Evolutionary conservation across 1,140 invertebrate genomes (phyloP), one percentile per base, ranked within the genome.

Genomic region (Solen grandis): DNA sequence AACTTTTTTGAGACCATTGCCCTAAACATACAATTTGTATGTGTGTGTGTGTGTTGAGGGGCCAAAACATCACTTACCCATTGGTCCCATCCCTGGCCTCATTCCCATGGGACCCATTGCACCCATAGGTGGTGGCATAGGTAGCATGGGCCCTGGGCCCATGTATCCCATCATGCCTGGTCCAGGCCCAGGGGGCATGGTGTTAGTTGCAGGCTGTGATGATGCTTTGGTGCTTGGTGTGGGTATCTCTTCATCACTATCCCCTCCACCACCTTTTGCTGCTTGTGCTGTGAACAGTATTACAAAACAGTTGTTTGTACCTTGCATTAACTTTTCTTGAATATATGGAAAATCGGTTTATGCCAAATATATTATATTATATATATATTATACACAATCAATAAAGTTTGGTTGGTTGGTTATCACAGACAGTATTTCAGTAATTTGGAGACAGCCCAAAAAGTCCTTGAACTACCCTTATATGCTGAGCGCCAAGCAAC

Each of bases 191-290:
- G 68, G 29, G 19, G 77, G 60, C n/a, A n/a, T 16, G 77, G 52
- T 19, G 41, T 16, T n/a, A 63, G 8, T 63, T n/a, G 38, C 60
- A 38, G 63, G 68, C 16, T 35, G 27, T 65, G 82, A 36, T 65
- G 55, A 57, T 8, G 82, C 33, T 10, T 62, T 46, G n/a, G 68
- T 41, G 25, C 25, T 36, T 29, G 35, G 66, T 35, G 19, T 46
- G 19, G 22, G 60, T 31, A 81, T 63, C 25, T 87, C 84, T 55
- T 89, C 86, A 75, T 84, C 84, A 66, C 82, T 85, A 13, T 90
- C 86, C 35, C 69, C 77, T 66, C 83, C 94, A 91, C 57, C 66
- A 31, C 22, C 41, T 60, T 60, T 70, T 19, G 68, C 68, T 55
- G 66, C 55, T 52, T 62, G 27, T 22, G 68, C 77, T 80, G 19